Conservation (phyloP, 2,797 vertebrate species). For the Myotis daubentonii region DNA sequence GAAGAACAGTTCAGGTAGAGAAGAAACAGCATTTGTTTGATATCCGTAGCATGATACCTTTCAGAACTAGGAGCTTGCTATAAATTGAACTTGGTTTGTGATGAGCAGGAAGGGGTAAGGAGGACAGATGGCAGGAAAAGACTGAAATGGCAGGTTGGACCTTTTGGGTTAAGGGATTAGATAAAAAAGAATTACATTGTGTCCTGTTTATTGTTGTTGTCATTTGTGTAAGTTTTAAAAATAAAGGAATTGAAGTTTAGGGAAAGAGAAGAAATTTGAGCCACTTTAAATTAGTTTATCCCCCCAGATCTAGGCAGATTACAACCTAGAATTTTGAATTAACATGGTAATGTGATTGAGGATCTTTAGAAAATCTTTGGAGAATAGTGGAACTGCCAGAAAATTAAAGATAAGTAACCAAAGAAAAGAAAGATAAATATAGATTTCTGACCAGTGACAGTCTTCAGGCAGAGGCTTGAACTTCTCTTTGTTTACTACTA, state of each 20-base stretch:
- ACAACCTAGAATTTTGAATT: neutral
- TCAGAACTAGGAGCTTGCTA: neutral
- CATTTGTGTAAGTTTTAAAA: neutral
- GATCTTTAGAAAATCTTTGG: slow-evolving; percentile 18
- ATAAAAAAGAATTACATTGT: neutral
- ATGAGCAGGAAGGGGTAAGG: neutral
- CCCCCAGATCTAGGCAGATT: neutral
- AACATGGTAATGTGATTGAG: neutral
- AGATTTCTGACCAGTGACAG: neutral
- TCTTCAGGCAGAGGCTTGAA: neutral
- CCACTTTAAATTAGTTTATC: neutral
- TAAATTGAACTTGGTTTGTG: slow-evolving; percentile 1
- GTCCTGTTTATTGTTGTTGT: neutral
- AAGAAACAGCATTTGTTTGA: neutral
- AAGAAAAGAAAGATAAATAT: neutral
- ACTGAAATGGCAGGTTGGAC: neutral
- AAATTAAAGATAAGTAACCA: neutral
- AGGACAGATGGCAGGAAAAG: neutral
- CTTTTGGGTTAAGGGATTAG: neutral
- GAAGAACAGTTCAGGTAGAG: neutral
- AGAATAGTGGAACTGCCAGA: neutral
- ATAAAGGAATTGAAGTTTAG: slow-evolving; percentile 10
- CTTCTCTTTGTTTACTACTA: neutral
- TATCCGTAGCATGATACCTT: neutral
- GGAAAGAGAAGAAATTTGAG: neutral